Evolutionary conservation across 2,888 invertebrate genomes (phyloP), one percentile per base, ranked within the genome.

Genomic region (Drosophila cracens): DNA sequence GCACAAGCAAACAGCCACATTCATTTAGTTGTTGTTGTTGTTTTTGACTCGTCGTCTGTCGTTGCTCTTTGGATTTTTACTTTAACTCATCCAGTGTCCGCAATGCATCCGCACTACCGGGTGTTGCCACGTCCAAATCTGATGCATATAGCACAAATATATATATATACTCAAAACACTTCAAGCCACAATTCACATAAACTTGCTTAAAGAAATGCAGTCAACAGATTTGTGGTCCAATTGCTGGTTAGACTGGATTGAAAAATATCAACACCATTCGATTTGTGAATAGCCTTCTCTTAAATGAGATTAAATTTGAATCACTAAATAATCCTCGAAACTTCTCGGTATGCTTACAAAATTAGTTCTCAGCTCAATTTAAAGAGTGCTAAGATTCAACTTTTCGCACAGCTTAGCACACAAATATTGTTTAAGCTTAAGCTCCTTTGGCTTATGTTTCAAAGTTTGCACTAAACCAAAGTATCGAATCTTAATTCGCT

Each of bases 1-100:
- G 81, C 71, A 70, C 79, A 78, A 73, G 79, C 82, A 76, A 78
- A 77, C 61, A 83, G 56, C 70, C 84, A 74, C 74, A 88, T 76
- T 70, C 61, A 89, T 77, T 73, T 66, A 56, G 62, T 43, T 43
- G 6, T 33, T 16, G n/a, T 48, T 64, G 52, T 36, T 54, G 46
- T 43, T 67, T 46, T 40, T 33, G 27, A 13, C 46, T 49, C 8
- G 53, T 48, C 29, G 59, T 57, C 13, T 46, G 53, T 56, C 57
- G 43, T 53, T 49, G 31, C 53, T 48, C 53, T 31, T 21, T 36
- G 60, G 13, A 53, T 56, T 49, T 69, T 60, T 63, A 72, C 52
- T 70, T 62, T 33, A 64, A 59, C 58, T 60, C 33, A 49, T 62
- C 53, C 54, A 59, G 25, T 60, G 60, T 31, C 36, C 60, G 58